Base-by-base conservation (phyloP, 1,140 invertebrate genomes). In the Philaenus spumarius region DNA sequence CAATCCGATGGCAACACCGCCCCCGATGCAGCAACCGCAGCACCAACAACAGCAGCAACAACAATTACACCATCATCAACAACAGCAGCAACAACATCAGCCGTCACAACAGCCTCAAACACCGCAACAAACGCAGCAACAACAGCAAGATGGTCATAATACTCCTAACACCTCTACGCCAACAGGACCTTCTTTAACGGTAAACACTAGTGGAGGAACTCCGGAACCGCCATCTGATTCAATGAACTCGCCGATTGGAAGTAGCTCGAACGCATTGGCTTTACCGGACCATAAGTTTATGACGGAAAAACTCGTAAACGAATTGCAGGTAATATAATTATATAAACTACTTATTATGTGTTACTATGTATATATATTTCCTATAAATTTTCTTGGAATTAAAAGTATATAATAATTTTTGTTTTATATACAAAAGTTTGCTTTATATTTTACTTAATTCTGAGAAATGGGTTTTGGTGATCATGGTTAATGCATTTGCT, bases 231-330 rank as follows among this genome's bases (percentile, higher is more conserved):
- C 45, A 7, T 42, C 30, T 19, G 53, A 61, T n/a, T 46, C 61
- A 20, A 55, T 60, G 23, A 55, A 60, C 24, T 58, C 58, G 19
- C 59, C 63, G 52, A 39, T 63, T 11, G 55, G 52, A 35, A 51
- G 50, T 46, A 55, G 53, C 14, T 59, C 52, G 51, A 59, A 47
- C 48, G 48, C 59, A 20, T 47, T 66, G 14, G 55, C 54, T 14
- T 56, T 64, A 17, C 26, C 59, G 15, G 66, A 66, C 30, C 63
- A 65, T 12, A 69, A 67, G 47, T 62, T 66, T 12, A 69, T 69
- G 63, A 68, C 65, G 7, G 67, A 69, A 43, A 69, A 69, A 61
- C 48, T 69, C 22, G 67, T 67, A 56, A 67, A 59, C 42, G 67
- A 69, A 61, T 55, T 69, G 35, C 67, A 69, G 67, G 67, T 69